Percentiles rank a stretch among this genome's conserved stretches.
Evolutionary conservation across 2,888 invertebrate species (phyloP).

Genomic region (Mesorhabditis spiculigera): DNA sequence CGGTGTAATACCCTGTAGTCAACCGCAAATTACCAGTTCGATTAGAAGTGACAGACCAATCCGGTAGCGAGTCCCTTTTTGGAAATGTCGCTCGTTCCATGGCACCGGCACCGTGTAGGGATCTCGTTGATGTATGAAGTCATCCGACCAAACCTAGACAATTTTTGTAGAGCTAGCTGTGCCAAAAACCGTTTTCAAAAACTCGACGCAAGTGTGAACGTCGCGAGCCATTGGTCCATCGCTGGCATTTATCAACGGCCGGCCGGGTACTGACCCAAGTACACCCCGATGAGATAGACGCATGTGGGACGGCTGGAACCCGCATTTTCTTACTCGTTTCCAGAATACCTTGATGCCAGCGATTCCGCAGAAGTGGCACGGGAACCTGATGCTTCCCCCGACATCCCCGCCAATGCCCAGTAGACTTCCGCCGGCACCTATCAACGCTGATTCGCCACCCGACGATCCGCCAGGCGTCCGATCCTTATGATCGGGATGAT

Average conservation of each 20-base stretch:
- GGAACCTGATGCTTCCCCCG: constrained; percentile 63
- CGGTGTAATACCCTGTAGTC: constrained; percentile 33
- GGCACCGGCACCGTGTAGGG: constrained; percentile 47
- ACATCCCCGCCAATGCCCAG: constrained; percentile 61
- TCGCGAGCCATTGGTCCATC: constrained; percentile 47
- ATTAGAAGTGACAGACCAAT: constrained; percentile 19
- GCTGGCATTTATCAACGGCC: constrained; percentile 46
- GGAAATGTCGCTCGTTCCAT: constrained; percentile 36
- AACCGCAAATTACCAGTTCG: background rate
- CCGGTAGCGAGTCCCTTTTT: constrained; percentile 19
- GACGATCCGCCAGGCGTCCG: constrained; percentile 37
- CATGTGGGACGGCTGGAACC: constrained; percentile 36
- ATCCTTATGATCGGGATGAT: constrained; percentile 22
- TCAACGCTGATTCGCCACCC: constrained; percentile 14
- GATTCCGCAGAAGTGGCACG: constrained; percentile 62
- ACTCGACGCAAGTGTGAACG: constrained; percentile 35
- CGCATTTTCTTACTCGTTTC: background rate
- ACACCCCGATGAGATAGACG: constrained; percentile 41
- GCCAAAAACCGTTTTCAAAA: constrained; percentile 21
- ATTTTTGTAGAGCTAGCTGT: background rate
- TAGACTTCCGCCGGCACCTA: constrained; percentile 3
- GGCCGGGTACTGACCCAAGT: constrained; percentile 44
- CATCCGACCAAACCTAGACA: constrained; percentile 29
- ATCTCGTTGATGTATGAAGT: constrained; percentile 35
- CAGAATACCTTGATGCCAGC: constrained; percentile 57